Evolutionary conservation across 2,888 invertebrate species (phyloP), one percentile per base, ranked within the genome.

Genomic region (Glaucopsyche alexis): DNA sequence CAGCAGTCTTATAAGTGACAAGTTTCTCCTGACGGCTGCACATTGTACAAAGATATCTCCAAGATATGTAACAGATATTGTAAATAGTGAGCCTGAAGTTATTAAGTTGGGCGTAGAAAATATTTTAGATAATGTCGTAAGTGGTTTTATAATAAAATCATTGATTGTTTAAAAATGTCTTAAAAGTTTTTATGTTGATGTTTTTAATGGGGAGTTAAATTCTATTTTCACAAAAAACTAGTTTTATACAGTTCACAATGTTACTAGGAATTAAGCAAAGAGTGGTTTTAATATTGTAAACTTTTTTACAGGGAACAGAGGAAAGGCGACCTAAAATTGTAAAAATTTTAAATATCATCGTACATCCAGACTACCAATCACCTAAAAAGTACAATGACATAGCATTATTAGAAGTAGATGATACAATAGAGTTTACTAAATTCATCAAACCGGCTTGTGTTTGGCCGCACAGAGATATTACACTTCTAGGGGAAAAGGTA

Each of bases 1-100:
- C 1, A 95, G 95, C 0, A 93, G 94, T 7, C 83, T 96, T 6
- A 92, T 96, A 64, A 94, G 94, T 67, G 89, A 94, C 38, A 85
- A 84, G 64, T 95, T 92, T 81, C 91, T 95, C 5, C 78, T 95
- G n/a, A 95, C 95, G 0, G 95, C 95, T 1, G 95, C 95, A 0
- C 95, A 95, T 80, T 95, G 95, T 77, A 79, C 78, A 0, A 71
- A 66, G 19, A 42, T 69, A 11, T 72, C 76, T 2, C 7, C 60
- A 71, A 40, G 42, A 73, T 29, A 45, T 72, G 7, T 50, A 67
- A 16, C 55, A 67, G 7, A 77, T 79, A 69, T 29, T 14, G 7
- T 47, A 7, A 70, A 71, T 13, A 29, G 29, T 3, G 19, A 19
- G 0, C 82, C 82, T 1, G 75, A 77, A 73, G 78, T 81, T 29